phyloP scores from a whole-genome alignment of 2,888 invertebrate genomes.

The Dynastes tityus region DNA sequence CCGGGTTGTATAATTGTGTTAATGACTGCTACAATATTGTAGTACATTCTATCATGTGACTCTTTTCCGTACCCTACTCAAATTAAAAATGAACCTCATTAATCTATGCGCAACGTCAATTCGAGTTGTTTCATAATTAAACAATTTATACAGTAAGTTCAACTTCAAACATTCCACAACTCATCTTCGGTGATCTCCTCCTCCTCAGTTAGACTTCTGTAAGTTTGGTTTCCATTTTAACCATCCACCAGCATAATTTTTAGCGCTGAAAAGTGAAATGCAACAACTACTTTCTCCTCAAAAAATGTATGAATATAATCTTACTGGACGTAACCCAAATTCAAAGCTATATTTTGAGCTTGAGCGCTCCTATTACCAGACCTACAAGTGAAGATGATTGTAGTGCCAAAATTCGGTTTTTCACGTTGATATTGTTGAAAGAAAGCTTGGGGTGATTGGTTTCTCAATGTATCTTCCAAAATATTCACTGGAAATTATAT shows the following conservation, averaged over 20 bases:
- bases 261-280: conserved; percentile 53
- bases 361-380: conserved; percentile 78
- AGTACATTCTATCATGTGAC: too few species aligned
- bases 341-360: conserved; percentile 75
- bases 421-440: neutral
- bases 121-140: too few species aligned
- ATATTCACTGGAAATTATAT: conserved; percentile 49
- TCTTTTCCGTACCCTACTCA: too few species aligned
- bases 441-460: conserved; percentile 39
- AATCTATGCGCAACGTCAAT: too few species aligned
- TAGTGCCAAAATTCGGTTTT: conserved; percentile 72
- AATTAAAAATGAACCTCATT: too few species aligned
- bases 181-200: too few species aligned
- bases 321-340: conserved; percentile 77
- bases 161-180: too few species aligned
- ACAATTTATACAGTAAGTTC: too few species aligned
- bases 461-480: conserved; percentile 50
- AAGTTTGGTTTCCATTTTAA: conserved; percentile 57
- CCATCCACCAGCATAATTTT: conserved; percentile 60
- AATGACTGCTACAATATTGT: too few species aligned
- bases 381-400: conserved; percentile 81
- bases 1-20: too few species aligned
- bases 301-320: conserved; percentile 54
- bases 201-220: neutral
- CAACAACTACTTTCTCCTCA: neutral